These are phyloP conservation scores for Triops cancriformis DNA, from an alignment of 1,140 invertebrate genomes.

Conservation along the genomic window DNA sequence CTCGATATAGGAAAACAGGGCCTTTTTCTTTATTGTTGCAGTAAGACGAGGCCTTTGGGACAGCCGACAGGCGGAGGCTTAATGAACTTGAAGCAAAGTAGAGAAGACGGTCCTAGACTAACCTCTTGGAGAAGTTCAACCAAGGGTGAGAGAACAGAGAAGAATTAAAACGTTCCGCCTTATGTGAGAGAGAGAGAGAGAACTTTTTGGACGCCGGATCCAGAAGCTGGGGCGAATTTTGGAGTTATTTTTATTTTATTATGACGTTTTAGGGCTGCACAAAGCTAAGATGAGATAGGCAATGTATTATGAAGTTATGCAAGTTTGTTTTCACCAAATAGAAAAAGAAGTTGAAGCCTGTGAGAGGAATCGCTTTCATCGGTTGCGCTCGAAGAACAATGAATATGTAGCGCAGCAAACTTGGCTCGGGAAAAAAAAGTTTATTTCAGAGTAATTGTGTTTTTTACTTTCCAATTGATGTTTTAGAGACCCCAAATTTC, in stretches of 20 bases:
- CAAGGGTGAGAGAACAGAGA: not conserved
- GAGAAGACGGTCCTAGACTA: not conserved
- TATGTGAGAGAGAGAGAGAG: not conserved
- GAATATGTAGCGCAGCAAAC: not conserved
- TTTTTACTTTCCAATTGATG: too few relatives aligned
- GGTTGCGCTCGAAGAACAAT: not conserved
- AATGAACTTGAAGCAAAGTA: not conserved
- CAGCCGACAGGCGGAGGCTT: not conserved
- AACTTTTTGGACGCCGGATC: not conserved
- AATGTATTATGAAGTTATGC: not conserved
- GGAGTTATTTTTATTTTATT: not conserved
- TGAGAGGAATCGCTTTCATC: not conserved
- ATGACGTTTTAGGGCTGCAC: not conserved
- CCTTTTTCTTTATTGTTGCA: not conserved
- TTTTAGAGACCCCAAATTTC: not conserved
- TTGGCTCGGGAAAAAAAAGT: not conserved
- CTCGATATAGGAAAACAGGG: not conserved
- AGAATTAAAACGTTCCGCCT: not conserved
- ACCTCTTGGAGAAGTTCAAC: not conserved
- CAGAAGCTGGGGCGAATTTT: not conserved
- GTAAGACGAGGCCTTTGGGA: constrained; percentile 3
- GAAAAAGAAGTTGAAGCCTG: not conserved
- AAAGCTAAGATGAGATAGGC: not conserved
- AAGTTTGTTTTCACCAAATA: not conserved
- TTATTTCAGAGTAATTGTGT: too few relatives aligned